Evolutionary conservation across 2,888 invertebrate species (phyloP), one percentile per base, ranked within the genome.

Genomic region (Sesamia inferens): DNA sequence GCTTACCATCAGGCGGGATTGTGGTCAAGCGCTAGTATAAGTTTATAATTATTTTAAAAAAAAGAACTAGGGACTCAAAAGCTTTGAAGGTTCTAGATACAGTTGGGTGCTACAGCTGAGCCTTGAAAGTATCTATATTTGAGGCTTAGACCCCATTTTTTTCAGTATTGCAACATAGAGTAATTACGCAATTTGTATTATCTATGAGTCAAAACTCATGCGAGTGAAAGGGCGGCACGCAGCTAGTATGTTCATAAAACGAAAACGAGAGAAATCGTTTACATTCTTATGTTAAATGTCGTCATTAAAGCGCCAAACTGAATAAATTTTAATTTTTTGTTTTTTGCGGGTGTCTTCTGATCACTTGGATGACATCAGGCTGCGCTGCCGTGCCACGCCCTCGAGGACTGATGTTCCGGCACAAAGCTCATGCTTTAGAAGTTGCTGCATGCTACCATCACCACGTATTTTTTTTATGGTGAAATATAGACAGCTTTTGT

Each of bases 11-110:
- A n/a, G n/a, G n/a, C n/a, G n/a, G n/a, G n/a, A n/a, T n/a, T n/a
- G n/a, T n/a, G n/a, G n/a, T n/a, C n/a, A n/a, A n/a, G n/a, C n/a
- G n/a, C n/a, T n/a, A n/a, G n/a, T n/a, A n/a, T n/a, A n/a, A n/a
- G n/a, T n/a, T n/a, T n/a, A n/a, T n/a, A n/a, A n/a, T n/a, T n/a
- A n/a, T n/a, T n/a, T n/a, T n/a, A n/a, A n/a, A n/a, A n/a, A n/a
- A n/a, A n/a, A n/a, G n/a, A n/a, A n/a, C n/a, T n/a, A n/a, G n/a
- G 51, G 54, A 75, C 47, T 47, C n/a, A 13, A 54, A 24, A 14
- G 59, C 63, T 76, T 76, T 68, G 11, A 55, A n/a, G 19, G 10
- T 61, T 70, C 19, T 42, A 77, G 76, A 65, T 63, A 64, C 58
- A 14, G 70, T 47, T 48, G 22, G 14, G 59, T 57, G 16, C 13